Evolutionary conservation across 2,888 invertebrate species (phyloP), one percentile per base, ranked within the genome.

Genomic region (Mantis religiosa): DNA sequence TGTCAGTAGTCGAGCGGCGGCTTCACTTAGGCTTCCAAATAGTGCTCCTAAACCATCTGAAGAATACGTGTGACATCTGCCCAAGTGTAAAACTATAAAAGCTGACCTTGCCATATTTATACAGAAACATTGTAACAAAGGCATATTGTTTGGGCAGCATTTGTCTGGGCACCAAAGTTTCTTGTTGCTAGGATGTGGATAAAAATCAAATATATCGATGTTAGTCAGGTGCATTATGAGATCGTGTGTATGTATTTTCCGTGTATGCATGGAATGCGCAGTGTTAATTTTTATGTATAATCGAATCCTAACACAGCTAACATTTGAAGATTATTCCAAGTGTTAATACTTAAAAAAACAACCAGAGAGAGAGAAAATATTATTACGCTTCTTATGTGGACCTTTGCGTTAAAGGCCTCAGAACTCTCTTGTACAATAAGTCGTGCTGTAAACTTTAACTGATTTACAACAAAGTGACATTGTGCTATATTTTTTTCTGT

Each of bases 31-130:
- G 92, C 94, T 97, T 92, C 96, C 97, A 90, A 94, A 95, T 91
- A 97, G 96, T 93, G 96, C 96, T 91, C 96, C 97, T 91, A 97
- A 98, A 93, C 97, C 97, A 89, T 97, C 97, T 89, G 98, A 98
- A 94, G 98, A 98, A 93, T 98, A 98, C 94, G 98, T 98, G 93
- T 97, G 93, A 93, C 88, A 1, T 0, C 54, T 71, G 54, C 25
- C 54, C 54, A 71, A 4, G 15, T 71, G 20, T 71, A 71, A 20
- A 71, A 71, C 15, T 20, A 25, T 71, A 1, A 71, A 71, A 20
- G 41, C 41, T 71, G 20, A 71, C 15, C 25, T 71, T 71, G 54
- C 54, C 54, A 20, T 71, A 71, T 71, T 71, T 71, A 71, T 71
- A 71, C 25, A 25, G 20, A 2, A 15, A 71, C 54, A 71, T 15